These are phyloP conservation scores for Malurus splendens DNA, from an alignment of 2,797 vertebrate species.

Conservation along the genomic window DNA sequence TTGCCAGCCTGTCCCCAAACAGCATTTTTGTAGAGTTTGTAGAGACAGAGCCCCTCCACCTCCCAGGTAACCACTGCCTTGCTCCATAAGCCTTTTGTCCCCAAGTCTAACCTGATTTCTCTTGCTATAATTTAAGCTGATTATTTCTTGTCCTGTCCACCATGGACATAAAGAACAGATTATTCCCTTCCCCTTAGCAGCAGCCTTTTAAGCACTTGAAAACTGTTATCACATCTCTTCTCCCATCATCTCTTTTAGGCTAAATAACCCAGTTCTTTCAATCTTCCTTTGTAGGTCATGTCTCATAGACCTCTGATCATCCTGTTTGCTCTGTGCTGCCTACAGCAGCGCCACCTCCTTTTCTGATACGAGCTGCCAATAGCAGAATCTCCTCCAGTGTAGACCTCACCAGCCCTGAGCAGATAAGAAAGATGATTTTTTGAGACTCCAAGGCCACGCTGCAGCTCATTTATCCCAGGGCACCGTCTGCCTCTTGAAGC, in stretches of 20 bases:
- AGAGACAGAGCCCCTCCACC: not conserved
- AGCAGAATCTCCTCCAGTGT: not conserved
- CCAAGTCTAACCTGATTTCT: slow-evolving; percentile 42
- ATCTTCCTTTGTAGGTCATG: slow-evolving; percentile 61
- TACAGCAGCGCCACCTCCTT: slow-evolving; percentile 1
- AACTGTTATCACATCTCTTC: slow-evolving; percentile 58
- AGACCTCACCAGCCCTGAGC: not conserved
- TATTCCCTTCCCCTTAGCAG: slow-evolving; percentile 52
- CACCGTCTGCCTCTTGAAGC: not conserved
- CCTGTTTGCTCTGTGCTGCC: not conserved
- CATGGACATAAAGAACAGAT: slow-evolving; percentile 51
- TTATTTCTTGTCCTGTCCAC: slow-evolving; percentile 58
- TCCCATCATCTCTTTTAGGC: slow-evolving; percentile 61
- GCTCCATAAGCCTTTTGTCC: not conserved
- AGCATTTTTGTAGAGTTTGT: not conserved
- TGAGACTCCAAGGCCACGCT: not conserved
- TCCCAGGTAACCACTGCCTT: not conserved
- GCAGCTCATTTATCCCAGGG: not conserved
- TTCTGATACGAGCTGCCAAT: not conserved
- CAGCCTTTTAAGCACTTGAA: slow-evolving; percentile 54
- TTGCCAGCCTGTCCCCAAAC: not conserved
- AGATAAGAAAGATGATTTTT: not conserved
- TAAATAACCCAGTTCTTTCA: slow-evolving; percentile 66
- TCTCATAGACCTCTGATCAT: slow-evolving; percentile 56
- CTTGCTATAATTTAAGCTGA: slow-evolving; percentile 55